phyloP scores from a whole-genome alignment of 2,888 invertebrate species.

The Lasioglossum villosulum region DNA sequence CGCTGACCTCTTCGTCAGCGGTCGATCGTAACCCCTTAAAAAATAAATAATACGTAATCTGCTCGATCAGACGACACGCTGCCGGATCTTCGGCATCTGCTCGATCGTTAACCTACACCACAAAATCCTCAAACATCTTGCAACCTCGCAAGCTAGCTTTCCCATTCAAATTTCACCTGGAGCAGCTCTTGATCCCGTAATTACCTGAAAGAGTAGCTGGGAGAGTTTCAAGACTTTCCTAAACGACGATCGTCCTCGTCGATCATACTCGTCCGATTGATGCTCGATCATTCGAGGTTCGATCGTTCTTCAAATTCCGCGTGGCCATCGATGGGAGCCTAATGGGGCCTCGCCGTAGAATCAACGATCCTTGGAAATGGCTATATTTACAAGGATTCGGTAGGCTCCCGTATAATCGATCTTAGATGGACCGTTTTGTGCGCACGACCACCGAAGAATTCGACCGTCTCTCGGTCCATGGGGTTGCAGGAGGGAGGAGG shows the following conservation, averaged over 20 bases:
- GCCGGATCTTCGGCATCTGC: constrained; percentile 62
- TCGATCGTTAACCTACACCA: constrained; percentile 13
- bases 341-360: constrained; percentile 13
- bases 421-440: constrained; percentile 56
- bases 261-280: not conserved
- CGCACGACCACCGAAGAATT: constrained; percentile 68
- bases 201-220: not conserved
- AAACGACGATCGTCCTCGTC: not conserved
- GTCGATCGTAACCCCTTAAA: constrained; percentile 78
- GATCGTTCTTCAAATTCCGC: constrained; percentile 6
- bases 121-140: not conserved
- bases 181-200: not conserved
- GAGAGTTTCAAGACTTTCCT: not conserved
- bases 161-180: not conserved
- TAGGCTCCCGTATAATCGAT: constrained; percentile 59
- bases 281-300: constrained; percentile 19
- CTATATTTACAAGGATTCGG: constrained; percentile 23
- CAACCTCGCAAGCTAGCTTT: not conserved
- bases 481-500: not conserved
- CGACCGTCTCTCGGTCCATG: constrained; percentile 12
- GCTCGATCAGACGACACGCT: constrained; percentile 71
- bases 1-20: constrained; percentile 62
- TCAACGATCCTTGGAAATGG: constrained; percentile 13
- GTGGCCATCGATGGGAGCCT: not conserved
- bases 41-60: constrained; percentile 79